Conservation (phyloP, 2,797 vertebrate species). For the Petrocephalus sullivani region DNA sequence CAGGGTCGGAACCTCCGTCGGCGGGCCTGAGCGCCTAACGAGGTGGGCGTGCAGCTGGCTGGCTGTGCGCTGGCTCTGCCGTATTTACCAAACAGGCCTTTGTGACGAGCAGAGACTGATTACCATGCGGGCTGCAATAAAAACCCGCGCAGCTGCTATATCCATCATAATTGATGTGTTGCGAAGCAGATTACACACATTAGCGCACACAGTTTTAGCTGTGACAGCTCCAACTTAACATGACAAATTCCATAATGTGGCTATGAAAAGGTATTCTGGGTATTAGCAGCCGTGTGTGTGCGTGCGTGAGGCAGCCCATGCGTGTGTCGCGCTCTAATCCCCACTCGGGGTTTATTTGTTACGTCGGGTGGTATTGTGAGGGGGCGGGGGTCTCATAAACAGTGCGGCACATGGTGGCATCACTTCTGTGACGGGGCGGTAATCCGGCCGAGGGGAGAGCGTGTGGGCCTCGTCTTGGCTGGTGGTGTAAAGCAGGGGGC, state of each 20-base stretch:
- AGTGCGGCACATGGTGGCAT: slow-evolving; percentile 53
- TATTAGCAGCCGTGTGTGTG: slow-evolving; percentile 59
- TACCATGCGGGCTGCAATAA: slow-evolving; percentile 59
- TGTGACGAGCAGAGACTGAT: slow-evolving; percentile 74
- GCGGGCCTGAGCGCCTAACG: slow-evolving; percentile 7
- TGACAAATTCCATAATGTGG: slow-evolving; percentile 72
- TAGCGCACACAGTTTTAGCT: slow-evolving; percentile 71
- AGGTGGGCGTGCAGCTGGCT: slow-evolving; percentile 21
- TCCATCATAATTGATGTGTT: slow-evolving; percentile 81
- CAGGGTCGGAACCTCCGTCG: slow-evolving; percentile 17
- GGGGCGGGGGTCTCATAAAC: slow-evolving; percentile 61
- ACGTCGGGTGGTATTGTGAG: slow-evolving; percentile 38
- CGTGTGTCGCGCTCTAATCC: slow-evolving; percentile 31
- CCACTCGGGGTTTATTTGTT: slow-evolving; percentile 61
- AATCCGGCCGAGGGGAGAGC: slow-evolving; percentile 46
- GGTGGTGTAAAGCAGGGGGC: not conserved
- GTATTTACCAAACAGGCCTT: slow-evolving; percentile 77
- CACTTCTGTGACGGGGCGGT: slow-evolving; percentile 47
- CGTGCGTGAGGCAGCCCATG: slow-evolving; percentile 19
- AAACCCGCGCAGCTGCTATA: slow-evolving; percentile 59
- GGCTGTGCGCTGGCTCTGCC: slow-evolving; percentile 41
- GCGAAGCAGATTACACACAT: slow-evolving; percentile 82
- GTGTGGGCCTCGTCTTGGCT: not conserved
- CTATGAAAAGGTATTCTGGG: slow-evolving; percentile 46
- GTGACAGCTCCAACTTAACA: slow-evolving; percentile 76